Evolutionary conservation across 2,113 vertebrate genomes (phyloP), one percentile per base, ranked within the genome.

Genomic region (Zosterops lateralis): DNA sequence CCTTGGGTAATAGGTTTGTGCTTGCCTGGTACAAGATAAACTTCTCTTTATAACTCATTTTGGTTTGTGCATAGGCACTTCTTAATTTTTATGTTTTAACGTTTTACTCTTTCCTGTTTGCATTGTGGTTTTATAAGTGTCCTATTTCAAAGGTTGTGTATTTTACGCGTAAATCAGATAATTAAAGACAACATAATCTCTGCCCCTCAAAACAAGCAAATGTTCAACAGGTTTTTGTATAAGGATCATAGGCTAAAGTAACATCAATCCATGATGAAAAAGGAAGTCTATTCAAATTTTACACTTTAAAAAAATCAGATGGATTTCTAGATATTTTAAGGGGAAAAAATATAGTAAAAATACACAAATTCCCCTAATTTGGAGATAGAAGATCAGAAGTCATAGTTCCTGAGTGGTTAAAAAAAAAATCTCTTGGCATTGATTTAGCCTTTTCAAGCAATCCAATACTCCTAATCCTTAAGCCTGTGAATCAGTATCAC

Each of bases 1-100:
- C 91, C 80, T 90, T 85, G 86, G 66, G 67, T 83, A 88, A 93
- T 70, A 85, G 17, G 13, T 84, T 92, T 77, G 44, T 90, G 45
- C 70, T 89, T 82, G 40, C 60, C 74, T 65, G 32, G 17, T 79
- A 65, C 10, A 68, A 65, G 62, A 87, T 71, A 94, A 92, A 71
- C 56, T 80, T 80, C 6, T 0, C 6, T 85, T 45, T 86, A 66
- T 51, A 65, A 58, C 57, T 90, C 9, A 32, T 31, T 79, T 84
- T 48, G 3, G 6, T 86, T 72, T 68, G 5, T 45, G 44, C 19
- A 66, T 79, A 32, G 29, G 16, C 50, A 56, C 17, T 60, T 65
- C 8, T 50, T 61, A 42, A 42, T 22, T 57, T 74, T 92, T 75
- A 64, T 7, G 10, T 90, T 82, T 57, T 17, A 32, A 61, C 18